phyloP scores from a whole-genome alignment of 2,113 vertebrate genomes.

The Lepidothrix coronata region DNA sequence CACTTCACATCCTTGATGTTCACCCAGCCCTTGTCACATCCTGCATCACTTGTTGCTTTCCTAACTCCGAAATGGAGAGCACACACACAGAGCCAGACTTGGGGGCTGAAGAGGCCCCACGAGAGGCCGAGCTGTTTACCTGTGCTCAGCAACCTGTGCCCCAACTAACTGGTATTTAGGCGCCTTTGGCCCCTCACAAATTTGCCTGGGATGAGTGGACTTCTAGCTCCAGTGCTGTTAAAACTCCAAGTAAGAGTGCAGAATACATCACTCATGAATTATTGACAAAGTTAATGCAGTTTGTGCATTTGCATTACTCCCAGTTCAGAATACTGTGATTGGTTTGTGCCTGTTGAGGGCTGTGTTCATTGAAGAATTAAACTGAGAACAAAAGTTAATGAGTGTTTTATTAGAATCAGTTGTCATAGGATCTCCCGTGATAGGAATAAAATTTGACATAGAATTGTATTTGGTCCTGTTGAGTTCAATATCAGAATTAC shows the following conservation, averaged over 20 bases:
- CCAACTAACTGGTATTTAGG: not conserved
- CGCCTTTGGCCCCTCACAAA: not conserved
- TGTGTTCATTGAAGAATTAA: not conserved
- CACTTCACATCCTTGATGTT: not conserved
- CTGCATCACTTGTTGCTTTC: not conserved
- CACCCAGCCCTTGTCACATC: not conserved
- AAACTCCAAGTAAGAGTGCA: not conserved
- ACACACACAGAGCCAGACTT: not conserved
- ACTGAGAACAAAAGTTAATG: not conserved
- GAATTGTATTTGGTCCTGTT: not conserved
- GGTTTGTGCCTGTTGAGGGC: not conserved
- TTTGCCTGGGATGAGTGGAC: not conserved
- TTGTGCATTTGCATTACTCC: not conserved
- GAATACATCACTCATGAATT: not conserved
- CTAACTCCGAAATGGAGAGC: not conserved
- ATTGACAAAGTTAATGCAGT: not conserved
- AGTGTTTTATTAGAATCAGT: not conserved
- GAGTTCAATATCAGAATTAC: not conserved
- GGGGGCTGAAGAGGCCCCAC: rapidly evolving
- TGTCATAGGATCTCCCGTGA: not conserved
- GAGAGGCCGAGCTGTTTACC: not conserved
- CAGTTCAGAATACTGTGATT: not conserved
- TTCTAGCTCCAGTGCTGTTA: not conserved
- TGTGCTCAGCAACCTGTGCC: not conserved
- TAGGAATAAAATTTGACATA: not conserved